phyloP scores from a whole-genome alignment of 2,113 vertebrate species.

The Notarius lentiginosus region DNA sequence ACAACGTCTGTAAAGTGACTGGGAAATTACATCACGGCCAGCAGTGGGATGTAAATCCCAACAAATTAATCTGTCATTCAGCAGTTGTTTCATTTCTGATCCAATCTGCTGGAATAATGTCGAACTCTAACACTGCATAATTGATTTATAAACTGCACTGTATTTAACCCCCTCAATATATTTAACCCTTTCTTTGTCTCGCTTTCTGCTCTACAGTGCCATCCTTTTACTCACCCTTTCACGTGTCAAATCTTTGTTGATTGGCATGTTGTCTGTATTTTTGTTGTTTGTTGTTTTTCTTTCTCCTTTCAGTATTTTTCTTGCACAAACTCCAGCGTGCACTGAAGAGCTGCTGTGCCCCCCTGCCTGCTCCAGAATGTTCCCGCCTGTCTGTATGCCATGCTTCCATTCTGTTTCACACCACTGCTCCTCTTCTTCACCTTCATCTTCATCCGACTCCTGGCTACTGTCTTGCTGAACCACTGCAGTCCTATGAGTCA shows the following conservation, averaged over 20 bases:
- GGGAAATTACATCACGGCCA: background rate
- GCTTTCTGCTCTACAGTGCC: constrained; percentile 2
- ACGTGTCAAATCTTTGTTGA: constrained; percentile 69
- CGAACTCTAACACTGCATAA: background rate
- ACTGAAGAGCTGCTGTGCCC: constrained; percentile 71
- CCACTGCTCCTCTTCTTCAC: constrained; percentile 57
- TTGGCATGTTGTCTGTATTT: constrained; percentile 74
- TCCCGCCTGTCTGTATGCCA: constrained; percentile 67
- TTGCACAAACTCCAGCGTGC: constrained; percentile 66
- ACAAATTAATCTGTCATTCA: background rate
- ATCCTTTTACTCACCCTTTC: constrained; percentile 5
- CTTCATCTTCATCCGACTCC: constrained; percentile 53
- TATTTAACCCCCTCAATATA: constrained; percentile 3
- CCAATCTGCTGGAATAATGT: background rate
- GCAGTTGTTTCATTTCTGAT: constrained; percentile 21
- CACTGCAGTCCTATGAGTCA: constrained; percentile 32
- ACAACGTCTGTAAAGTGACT: background rate
- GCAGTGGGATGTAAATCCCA: background rate
- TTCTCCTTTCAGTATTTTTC: constrained; percentile 74
- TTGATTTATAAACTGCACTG: background rate
- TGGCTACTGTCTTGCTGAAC: constrained; percentile 41
- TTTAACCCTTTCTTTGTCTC: constrained; percentile 22
- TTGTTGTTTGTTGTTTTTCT: constrained; percentile 65
- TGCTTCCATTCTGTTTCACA: constrained; percentile 66
- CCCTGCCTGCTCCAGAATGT: constrained; percentile 74